These are phyloP conservation scores for Drosophila equinoxialis DNA, from an alignment of 1,140 invertebrate genomes.

Conservation along the genomic window DNA sequence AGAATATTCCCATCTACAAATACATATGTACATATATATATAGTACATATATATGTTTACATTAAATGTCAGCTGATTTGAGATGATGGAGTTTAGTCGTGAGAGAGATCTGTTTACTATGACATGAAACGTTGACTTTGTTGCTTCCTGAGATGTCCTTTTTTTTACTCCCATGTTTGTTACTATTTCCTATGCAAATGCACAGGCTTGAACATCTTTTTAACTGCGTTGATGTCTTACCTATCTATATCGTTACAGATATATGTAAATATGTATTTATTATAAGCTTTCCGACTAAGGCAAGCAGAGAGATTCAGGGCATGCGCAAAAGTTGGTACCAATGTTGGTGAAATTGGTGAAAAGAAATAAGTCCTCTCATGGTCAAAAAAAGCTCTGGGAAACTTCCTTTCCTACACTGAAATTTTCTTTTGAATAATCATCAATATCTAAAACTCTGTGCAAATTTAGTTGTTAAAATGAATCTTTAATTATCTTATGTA, in stretches of 20 bases:
- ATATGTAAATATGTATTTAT: not conserved
- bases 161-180: not conserved
- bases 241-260: not conserved
- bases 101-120: not conserved
- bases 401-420: not conserved
- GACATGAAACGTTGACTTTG: not conserved
- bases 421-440: not conserved
- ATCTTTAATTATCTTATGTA: not conserved
- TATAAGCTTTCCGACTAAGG: not conserved
- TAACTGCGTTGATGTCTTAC: not conserved
- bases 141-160: too few relatives aligned
- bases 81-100: not conserved
- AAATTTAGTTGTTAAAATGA: not conserved
- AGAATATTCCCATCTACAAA: too few relatives aligned
- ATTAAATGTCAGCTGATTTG: constrained; percentile 2
- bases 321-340: not conserved
- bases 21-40: not conserved
- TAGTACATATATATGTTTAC: constrained; percentile 8
- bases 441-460: too few relatives aligned
- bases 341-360: not conserved
- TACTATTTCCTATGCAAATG: not conserved
- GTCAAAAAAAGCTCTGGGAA: not conserved
- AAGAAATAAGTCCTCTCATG: not conserved
- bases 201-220: not conserved
- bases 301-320: not conserved